A percentile compares a stretch with the other conserved stretches of the same genome.
Evolutionary conservation across 1,140 invertebrate species (phyloP).

Genomic region (Drosophila neocordata): DNA sequence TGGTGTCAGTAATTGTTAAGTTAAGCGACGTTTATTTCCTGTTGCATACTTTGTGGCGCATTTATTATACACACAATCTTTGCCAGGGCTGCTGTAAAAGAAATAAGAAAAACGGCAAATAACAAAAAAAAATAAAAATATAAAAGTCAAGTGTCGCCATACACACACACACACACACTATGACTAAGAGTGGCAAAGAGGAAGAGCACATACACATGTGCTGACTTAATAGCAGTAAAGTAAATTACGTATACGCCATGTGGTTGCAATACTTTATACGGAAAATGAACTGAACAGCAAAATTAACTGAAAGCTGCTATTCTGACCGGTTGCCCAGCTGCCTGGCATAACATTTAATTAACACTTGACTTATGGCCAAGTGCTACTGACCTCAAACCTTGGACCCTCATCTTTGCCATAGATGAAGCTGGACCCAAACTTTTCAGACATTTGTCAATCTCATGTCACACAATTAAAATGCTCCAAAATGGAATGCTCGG

Average conservation of each 20-base stretch:
- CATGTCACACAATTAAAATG: conserved; percentile 60
- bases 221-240: conserved; percentile 43
- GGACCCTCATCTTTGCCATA: conserved; percentile 2
- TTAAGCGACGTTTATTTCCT: conserved; percentile 80
- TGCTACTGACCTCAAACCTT: conserved; percentile 32
- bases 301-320: conserved; percentile 52
- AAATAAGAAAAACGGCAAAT: conserved; percentile 51
- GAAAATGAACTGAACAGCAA: conserved; percentile 47
- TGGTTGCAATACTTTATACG: conserved; percentile 36
- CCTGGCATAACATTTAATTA: conserved; percentile 62
- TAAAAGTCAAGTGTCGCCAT: conserved; percentile 74
- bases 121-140: conserved; percentile 37
- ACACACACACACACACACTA: conserved; percentile 8
- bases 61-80: conserved; percentile 72
- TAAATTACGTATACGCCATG: conserved; percentile 77
- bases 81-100: conserved; percentile 68
- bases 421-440: neutral
- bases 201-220: conserved; percentile 25
- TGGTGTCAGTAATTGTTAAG: conserved; percentile 81
- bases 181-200: neutral
- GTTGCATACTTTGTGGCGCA: conserved; percentile 75
- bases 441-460: conserved; percentile 63
- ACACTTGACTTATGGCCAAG: conserved; percentile 52
- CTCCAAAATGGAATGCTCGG: conserved; percentile 42
- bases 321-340: conserved; percentile 16